Evolutionary conservation across 2,113 vertebrate species (phyloP), one percentile per base, ranked within the genome.

Genomic region (Pteropus alecto): DNA sequence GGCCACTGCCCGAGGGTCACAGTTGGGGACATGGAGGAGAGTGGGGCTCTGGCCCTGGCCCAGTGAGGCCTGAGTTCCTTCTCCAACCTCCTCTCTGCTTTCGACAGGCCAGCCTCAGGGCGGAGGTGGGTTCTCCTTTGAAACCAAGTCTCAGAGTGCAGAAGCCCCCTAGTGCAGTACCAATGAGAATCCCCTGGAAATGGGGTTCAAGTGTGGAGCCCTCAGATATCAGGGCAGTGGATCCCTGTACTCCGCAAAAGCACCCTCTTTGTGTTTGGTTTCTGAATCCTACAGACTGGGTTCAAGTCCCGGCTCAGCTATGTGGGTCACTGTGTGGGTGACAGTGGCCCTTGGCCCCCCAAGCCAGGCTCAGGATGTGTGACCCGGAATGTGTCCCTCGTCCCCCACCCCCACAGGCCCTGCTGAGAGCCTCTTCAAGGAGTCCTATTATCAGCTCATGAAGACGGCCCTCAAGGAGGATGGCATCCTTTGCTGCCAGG

Each of bases 371-470:
- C 28, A 33, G 89, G 84, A 19, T 21, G 65, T 15, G 79, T 48
- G 51, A 15, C 61, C 51, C 18, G 3, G 24, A 1, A 0, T 1
- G 15, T 35, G 63, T 8, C 58, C 14, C 35, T 14, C 2, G 1
- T 0, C 60, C 35, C 8, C 24, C 7, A 2, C 1, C 70, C 74
- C 58, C 6, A 7, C 77, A 97, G 97, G 97, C n/a, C 99, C 99
- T 6, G 99, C 99, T 4, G 99, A 99, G 98, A 99, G 99, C 97
- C 98, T 99, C 98, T 99, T 99, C 97, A 99, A 99, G 98, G 99
- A 99, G 97, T 99, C 99, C 12, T 99, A 99, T 96, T 99, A 99
- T 97, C 99, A 99, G 97, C 98, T 99, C 95, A 99, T 99, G 99
- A 99, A 99, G 98, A 99, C 99, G 0, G 99, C 99, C 0, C 98